Conservation (phyloP, 2,888 invertebrate species). For the Agonum fuliginosum region DNA sequence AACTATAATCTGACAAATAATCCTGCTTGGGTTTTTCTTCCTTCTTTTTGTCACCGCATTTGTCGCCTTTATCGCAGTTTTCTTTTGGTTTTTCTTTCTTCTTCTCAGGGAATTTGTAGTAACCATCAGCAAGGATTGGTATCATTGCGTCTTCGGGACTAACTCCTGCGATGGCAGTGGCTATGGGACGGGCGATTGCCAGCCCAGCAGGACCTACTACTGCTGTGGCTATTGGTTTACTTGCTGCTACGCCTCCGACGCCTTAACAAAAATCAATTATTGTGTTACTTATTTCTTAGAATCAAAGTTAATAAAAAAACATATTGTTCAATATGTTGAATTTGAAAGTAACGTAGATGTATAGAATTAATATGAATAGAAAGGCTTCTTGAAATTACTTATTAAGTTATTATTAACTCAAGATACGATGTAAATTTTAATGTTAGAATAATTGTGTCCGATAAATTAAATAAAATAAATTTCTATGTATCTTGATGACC, state of each 20-base stretch:
- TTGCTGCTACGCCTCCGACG: conserved; percentile 82
- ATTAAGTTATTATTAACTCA: too few species aligned
- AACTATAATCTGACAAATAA: not conserved
- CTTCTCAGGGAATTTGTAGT: conserved; percentile 63
- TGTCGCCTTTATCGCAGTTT: conserved; percentile 59
- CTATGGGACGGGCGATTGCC: conserved; percentile 82
- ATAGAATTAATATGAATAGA: too few species aligned
- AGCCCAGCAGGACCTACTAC: conserved; percentile 82
- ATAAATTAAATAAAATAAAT: too few species aligned
- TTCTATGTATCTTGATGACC: too few species aligned
- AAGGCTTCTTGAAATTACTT: not conserved
- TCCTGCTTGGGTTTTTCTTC: conserved; percentile 46
- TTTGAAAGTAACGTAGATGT: too few species aligned
- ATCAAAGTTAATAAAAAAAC: too few species aligned
- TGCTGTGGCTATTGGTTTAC: conserved; percentile 83
- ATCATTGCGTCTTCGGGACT: conserved; percentile 73
- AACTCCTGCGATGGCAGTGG: conserved; percentile 85
- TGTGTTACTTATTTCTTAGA: too few species aligned
- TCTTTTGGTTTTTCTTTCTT: conserved; percentile 53
- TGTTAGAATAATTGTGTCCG: too few species aligned
- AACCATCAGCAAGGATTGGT: conserved; percentile 68
- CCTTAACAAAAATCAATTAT: conserved; percentile 75
- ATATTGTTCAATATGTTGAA: too few species aligned
- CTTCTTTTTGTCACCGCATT: conserved; percentile 45
- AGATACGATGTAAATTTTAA: too few species aligned